These are phyloP conservation scores for Sipha maydis DNA, from an alignment of 2,888 invertebrate genomes.

Conservation along the genomic window DNA sequence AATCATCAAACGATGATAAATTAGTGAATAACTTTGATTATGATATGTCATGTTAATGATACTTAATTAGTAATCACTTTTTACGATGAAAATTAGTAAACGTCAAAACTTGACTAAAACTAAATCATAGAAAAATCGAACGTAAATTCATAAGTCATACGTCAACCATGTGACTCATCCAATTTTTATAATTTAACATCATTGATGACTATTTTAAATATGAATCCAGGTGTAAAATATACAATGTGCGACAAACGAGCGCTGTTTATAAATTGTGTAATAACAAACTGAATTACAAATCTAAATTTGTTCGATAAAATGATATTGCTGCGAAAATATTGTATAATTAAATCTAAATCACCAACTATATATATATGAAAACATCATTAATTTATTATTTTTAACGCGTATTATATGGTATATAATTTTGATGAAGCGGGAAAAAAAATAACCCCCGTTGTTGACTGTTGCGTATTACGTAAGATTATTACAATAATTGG, in stretches of 20 bases:
- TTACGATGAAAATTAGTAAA: neutral
- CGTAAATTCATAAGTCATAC: neutral
- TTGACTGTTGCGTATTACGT: no score
- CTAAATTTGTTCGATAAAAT: neutral
- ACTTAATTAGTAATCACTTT: neutral
- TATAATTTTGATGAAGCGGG: no score
- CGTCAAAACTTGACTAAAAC: neutral
- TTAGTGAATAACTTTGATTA: conserved; percentile 1
- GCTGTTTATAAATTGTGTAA: no score
- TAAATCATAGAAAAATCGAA: neutral
- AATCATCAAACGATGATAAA: neutral
- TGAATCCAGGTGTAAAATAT: no score
- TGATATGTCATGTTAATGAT: no score
- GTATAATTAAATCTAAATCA: neutral
- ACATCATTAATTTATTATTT: no score
- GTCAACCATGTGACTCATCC: neutral
- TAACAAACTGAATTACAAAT: neutral
- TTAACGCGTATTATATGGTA: no score
- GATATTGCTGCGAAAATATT: neutral
- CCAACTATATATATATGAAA: neutral
- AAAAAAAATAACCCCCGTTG: no score
- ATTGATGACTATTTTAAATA: neutral
- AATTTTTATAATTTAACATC: neutral
- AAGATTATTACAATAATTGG: neutral
- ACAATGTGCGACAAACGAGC: neutral